phyloP scores from a whole-genome alignment of 2,888 invertebrate species.

The Deilephila elpenor region DNA sequence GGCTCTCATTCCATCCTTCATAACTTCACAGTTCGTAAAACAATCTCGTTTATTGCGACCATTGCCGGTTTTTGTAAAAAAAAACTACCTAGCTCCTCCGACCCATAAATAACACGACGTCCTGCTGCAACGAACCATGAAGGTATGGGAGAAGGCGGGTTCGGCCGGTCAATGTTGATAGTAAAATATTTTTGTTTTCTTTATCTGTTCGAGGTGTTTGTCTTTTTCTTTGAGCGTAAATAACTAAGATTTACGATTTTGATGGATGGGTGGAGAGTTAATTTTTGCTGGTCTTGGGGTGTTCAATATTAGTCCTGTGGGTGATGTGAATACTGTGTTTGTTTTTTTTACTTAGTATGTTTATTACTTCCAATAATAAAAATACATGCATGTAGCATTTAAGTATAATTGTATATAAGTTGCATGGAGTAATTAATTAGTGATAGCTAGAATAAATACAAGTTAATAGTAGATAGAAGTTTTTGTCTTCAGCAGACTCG shows the following conservation, averaged over 20 bases:
- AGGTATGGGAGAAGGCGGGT: not conserved
- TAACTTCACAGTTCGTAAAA: constrained; percentile 37
- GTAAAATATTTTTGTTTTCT: not conserved
- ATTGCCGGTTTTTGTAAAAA: constrained; percentile 34
- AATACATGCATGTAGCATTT: too few relatives aligned
- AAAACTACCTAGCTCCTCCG: constrained; percentile 31
- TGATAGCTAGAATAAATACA: too few relatives aligned
- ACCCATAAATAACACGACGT: constrained; percentile 40
- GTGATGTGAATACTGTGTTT: too few relatives aligned
- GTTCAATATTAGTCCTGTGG: too few relatives aligned
- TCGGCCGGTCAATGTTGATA: not conserved
- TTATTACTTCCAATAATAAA: too few relatives aligned
- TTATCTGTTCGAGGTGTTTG: not conserved
- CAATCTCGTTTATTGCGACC: constrained; percentile 35
- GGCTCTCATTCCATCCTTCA: constrained; percentile 8
- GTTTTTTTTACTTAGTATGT: too few relatives aligned
- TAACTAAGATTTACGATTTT: not conserved
- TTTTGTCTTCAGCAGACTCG: too few relatives aligned
- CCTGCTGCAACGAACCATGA: constrained; percentile 32
- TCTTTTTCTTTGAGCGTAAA: not conserved
- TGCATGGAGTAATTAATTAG: too few relatives aligned
- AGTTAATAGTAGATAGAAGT: too few relatives aligned
- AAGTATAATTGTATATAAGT: too few relatives aligned
- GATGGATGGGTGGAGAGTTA: too few relatives aligned
- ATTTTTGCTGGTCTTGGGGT: too few relatives aligned